Evolutionary conservation across 2,888 invertebrate genomes (phyloP).

Genomic region (Helicoverpa assulta): DNA sequence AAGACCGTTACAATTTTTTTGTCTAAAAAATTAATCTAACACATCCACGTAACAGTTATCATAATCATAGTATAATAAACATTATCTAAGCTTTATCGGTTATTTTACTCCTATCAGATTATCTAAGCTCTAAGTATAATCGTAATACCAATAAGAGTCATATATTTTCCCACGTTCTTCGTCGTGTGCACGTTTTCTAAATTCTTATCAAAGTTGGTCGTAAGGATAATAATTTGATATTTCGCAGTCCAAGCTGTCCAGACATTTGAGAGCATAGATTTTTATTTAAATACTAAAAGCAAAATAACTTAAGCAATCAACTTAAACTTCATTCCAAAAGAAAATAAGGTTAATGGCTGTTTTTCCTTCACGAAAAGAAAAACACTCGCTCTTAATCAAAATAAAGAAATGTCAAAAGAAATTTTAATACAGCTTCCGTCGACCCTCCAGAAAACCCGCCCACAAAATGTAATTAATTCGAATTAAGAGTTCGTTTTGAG

Average conservation of each 20-base stretch:
- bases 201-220: no score
- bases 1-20: neutral
- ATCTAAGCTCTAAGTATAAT: slow-evolving; percentile 25
- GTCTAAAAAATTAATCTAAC: slow-evolving; percentile 7
- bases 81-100: slow-evolving; percentile 45
- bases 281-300: no score
- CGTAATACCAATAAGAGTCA: slow-evolving; percentile 14
- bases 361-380: neutral
- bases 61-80: neutral
- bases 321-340: neutral
- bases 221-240: no score
- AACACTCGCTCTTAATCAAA: neutral
- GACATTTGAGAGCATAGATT: no score
- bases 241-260: no score
- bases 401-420: neutral
- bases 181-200: slow-evolving; percentile 1
- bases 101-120: slow-evolving; percentile 33
- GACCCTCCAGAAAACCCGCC: neutral
- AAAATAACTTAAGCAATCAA: neutral
- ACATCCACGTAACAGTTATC: slow-evolving; percentile 28
- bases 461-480: slow-evolving; percentile 17
- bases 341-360: neutral
- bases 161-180: slow-evolving; percentile 50
- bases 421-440: neutral
- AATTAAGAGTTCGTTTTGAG: slow-evolving; percentile 33